phyloP scores from a whole-genome alignment of 2,888 invertebrate genomes.

The Hydropsyche betteni region DNA sequence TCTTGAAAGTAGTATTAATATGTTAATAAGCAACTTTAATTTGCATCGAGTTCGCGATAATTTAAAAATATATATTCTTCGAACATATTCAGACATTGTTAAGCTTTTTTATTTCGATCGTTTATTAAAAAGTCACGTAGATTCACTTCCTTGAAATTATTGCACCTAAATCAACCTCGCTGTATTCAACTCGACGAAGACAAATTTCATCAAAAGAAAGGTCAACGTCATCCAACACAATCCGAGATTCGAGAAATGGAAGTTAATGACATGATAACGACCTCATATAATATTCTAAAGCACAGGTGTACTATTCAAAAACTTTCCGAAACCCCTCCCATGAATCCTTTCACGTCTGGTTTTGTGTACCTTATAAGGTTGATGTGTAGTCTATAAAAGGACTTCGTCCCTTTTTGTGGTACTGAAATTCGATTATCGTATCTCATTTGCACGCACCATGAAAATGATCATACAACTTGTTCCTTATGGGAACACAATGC shows the following conservation, averaged over 20 bases:
- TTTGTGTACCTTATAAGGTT: neutral
- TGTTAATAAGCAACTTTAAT: too few species aligned
- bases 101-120: too few species aligned
- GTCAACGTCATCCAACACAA: constrained; percentile 1
- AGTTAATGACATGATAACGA: constrained; percentile 9
- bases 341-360: constrained; percentile 8
- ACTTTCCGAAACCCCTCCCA: neutral
- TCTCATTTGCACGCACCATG: constrained; percentile 28
- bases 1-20: too few species aligned
- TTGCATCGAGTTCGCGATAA: too few species aligned
- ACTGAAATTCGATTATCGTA: constrained; percentile 12
- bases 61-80: too few species aligned
- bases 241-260: neutral
- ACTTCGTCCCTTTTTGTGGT: constrained; percentile 6
- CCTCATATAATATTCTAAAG: constrained; percentile 8
- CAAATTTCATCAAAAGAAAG: constrained; percentile 3
- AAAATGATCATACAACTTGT: constrained; percentile 28
- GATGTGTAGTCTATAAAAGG: constrained; percentile 2
- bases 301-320: constrained; percentile 28
- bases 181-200: neutral
- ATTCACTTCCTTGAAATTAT: too few species aligned
- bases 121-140: too few species aligned
- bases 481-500: constrained; percentile 30
- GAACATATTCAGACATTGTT: too few species aligned
- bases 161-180: too few species aligned